phyloP scores from a whole-genome alignment of 2,888 invertebrate species.

The Cosmorhoe ocellata region DNA sequence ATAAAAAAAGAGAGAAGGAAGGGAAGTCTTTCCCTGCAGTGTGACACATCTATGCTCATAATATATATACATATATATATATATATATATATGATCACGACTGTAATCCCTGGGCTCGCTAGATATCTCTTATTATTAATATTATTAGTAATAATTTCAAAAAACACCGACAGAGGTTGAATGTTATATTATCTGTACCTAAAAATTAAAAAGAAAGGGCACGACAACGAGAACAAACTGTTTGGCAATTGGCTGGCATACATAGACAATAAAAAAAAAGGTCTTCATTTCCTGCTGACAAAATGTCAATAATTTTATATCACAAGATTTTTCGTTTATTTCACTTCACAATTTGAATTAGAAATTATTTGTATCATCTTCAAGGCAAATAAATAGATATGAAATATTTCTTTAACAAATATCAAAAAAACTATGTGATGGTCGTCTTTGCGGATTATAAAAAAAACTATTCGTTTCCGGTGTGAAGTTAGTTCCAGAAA shows the following conservation, averaged over 20 bases:
- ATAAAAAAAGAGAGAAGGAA: too few species aligned
- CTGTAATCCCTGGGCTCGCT: too few species aligned
- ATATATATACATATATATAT: too few species aligned
- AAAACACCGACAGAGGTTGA: too few species aligned
- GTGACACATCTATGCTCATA: too few species aligned
- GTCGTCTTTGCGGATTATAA: conserved; percentile 53
- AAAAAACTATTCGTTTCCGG: conserved; percentile 75
- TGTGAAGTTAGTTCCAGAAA: conserved; percentile 77
- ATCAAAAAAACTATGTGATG: conserved; percentile 50
- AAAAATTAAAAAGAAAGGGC: not conserved
- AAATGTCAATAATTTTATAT: conserved; percentile 33
- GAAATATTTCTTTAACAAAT: conserved; percentile 57
- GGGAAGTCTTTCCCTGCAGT: too few species aligned
- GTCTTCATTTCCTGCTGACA: conserved; percentile 50
- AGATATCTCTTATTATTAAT: too few species aligned
- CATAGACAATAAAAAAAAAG: conserved; percentile 32
- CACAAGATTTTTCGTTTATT: conserved; percentile 41
- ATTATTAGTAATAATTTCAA: too few species aligned
- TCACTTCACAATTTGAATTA: conserved; percentile 36
- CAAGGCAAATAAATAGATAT: conserved; percentile 56
- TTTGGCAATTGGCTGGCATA: not conserved
- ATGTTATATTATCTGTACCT: too few species aligned
- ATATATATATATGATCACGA: too few species aligned
- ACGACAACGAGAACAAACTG: not conserved
- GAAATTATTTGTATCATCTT: conserved; percentile 49